Evolutionary conservation across 2,797 vertebrate species (phyloP).

Genomic region (Acridotheres tristis): DNA sequence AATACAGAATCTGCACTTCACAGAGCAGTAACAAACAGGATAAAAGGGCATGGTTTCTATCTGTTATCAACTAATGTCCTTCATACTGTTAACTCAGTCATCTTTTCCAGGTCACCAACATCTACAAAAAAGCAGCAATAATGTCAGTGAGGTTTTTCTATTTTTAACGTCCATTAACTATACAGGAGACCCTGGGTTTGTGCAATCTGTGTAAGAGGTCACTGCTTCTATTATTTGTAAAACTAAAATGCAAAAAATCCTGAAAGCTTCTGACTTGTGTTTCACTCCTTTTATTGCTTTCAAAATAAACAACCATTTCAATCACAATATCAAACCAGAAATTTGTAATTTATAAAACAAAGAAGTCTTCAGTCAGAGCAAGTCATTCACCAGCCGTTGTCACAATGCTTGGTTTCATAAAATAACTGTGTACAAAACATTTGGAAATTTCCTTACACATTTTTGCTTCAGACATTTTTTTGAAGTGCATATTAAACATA

Average conservation of each 20-base stretch:
- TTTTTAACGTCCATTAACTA: neutral
- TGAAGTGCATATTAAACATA: neutral
- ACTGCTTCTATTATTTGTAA: neutral
- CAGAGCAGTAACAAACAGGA: neutral
- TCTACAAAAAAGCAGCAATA: neutral
- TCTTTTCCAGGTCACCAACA: conserved; percentile 1
- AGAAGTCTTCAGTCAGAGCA: neutral
- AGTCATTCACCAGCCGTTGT: neutral
- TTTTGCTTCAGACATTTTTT: neutral
- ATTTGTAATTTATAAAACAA: neutral
- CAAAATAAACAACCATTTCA: neutral
- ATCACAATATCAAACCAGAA: neutral
- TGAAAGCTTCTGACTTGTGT: neutral
- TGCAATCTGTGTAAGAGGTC: neutral
- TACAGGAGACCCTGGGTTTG: neutral
- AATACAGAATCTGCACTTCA: neutral
- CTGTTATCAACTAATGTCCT: neutral
- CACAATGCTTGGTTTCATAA: neutral
- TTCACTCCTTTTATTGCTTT: neutral
- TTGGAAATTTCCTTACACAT: neutral
- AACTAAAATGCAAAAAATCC: neutral
- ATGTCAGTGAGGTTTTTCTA: neutral
- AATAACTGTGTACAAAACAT: neutral
- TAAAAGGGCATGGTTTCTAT: neutral
- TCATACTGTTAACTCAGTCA: neutral